A percentile compares a stretch with the other conserved stretches of the same genome.
phyloP scores from a whole-genome alignment of 1,140 invertebrate genomes.

The Drosophila subobscura region DNA sequence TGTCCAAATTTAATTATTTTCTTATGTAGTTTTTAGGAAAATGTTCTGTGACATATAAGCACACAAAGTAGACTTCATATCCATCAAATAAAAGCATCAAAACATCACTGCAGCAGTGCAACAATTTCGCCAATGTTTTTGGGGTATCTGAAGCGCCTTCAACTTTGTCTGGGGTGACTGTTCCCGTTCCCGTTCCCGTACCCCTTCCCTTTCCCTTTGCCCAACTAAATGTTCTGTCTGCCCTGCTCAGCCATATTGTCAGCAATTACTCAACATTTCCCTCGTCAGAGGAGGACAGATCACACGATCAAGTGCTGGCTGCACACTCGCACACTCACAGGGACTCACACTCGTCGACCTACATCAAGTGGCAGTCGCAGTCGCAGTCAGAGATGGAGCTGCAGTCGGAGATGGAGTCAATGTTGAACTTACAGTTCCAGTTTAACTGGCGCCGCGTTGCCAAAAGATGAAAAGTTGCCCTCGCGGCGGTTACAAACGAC shows the following conservation, averaged over 20 bases:
- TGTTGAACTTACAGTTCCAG: conserved; percentile 41
- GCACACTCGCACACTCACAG: not conserved
- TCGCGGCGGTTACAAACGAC: conserved; percentile 58
- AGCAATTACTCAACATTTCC: conserved; percentile 66
- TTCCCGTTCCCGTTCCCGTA: not conserved
- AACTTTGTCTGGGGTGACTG: not conserved
- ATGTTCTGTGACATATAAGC: too few relatives aligned
- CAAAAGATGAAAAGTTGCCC: conserved; percentile 63
- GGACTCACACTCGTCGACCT: conserved; percentile 29
- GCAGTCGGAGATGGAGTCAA: conserved; percentile 16
- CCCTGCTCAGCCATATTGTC: conserved; percentile 73
- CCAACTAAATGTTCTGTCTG: conserved; percentile 41
- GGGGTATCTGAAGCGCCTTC: not conserved
- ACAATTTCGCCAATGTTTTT: not conserved
- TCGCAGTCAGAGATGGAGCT: conserved; percentile 25
- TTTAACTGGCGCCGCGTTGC: conserved; percentile 71
- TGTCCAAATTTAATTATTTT: too few relatives aligned
- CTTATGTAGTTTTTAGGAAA: too few relatives aligned
- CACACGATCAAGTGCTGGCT: conserved; percentile 60
- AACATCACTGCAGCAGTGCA: not conserved
- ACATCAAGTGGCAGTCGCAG: conserved; percentile 43
- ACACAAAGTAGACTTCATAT: not conserved
- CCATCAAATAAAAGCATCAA: conserved; percentile 20
- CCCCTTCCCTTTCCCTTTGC: not conserved
- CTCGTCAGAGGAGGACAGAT: conserved; percentile 38